These are phyloP conservation scores for Centropus unirufus DNA, from an alignment of 2,113 vertebrate species.

Conservation along the genomic window DNA sequence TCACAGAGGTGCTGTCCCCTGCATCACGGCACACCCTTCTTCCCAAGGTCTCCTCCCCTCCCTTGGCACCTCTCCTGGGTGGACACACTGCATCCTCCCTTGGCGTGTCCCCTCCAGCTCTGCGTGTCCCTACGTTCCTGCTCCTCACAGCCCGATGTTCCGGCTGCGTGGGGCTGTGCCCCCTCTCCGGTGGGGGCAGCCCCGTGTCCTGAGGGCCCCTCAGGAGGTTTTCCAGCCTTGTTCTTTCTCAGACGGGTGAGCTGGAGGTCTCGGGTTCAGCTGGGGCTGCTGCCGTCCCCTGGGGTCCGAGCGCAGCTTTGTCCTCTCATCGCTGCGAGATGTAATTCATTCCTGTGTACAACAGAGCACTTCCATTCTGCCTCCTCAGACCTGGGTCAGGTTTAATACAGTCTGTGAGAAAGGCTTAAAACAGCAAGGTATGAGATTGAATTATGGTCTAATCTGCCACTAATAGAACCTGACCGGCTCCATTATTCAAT, in stretches of 20 bases:
- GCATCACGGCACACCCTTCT: neutral
- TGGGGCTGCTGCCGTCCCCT: neutral
- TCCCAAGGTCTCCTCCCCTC: neutral
- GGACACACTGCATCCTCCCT: neutral
- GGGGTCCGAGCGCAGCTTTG: neutral
- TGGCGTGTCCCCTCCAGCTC: neutral
- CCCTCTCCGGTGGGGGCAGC: neutral
- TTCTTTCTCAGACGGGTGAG: neutral
- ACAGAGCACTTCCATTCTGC: neutral
- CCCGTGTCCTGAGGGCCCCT: accelerated
- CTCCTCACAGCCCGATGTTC: neutral
- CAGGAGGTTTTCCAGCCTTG: accelerated
- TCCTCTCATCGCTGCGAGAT: neutral
- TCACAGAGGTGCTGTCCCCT: neutral
- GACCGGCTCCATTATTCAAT: slow-evolving; percentile 65
- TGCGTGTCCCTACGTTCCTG: too few species aligned
- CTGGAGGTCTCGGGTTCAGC: neutral
- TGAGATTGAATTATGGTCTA: slow-evolving; percentile 65
- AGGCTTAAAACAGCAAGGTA: slow-evolving; percentile 52
- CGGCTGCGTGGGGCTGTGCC: neutral
- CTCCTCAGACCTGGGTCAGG: slow-evolving; percentile 4
- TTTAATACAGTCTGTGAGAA: slow-evolving; percentile 55
- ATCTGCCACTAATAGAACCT: slow-evolving; percentile 68
- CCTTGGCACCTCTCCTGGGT: neutral
- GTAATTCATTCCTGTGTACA: neutral